Percentiles rank a stretch among this genome's conserved stretches.
These are phyloP conservation scores for Drosophila mimica DNA, from an alignment of 2,888 invertebrate genomes.

Conservation along the genomic window DNA sequence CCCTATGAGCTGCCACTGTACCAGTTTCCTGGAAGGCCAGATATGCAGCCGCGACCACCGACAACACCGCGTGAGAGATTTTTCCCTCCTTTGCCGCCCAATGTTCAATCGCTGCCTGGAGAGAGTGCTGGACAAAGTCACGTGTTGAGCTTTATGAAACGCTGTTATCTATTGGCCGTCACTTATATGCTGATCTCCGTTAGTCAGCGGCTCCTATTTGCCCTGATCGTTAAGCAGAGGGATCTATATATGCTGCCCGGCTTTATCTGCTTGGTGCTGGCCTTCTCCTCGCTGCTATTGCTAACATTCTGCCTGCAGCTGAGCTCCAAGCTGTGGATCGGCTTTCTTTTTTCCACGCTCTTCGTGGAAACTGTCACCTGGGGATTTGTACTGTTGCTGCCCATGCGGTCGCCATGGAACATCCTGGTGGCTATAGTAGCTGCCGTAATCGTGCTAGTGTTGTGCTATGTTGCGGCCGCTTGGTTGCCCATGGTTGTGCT, in stretches of 20 bases:
- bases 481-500: constrained; percentile 31
- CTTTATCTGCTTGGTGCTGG: constrained; percentile 14
- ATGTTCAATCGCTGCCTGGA: not conserved
- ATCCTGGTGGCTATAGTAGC: not conserved
- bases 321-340: constrained; percentile 11
- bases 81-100: not conserved
- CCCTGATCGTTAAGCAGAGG: not conserved
- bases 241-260: constrained; percentile 11
- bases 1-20: constrained; percentile 17
- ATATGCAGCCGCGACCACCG: not conserved
- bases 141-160: constrained; percentile 3
- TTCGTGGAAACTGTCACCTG: constrained; percentile 27
- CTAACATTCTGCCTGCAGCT: constrained; percentile 5
- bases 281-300: constrained; percentile 14
- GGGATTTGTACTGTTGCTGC: constrained; percentile 31
- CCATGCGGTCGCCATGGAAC: not conserved
- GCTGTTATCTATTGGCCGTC: constrained; percentile 29
- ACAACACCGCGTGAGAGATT: not conserved
- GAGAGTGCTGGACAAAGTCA: not conserved
- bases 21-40: constrained; percentile 25
- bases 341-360: constrained; percentile 11
- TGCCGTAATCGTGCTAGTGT: not conserved
- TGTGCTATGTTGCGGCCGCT: constrained; percentile 32
- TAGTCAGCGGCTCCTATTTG: constrained; percentile 24
- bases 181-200: not conserved